A percentile compares a stretch with the other conserved stretches of the same genome.
These are phyloP conservation scores for Leptinotarsa lineolata DNA, from an alignment of 1,140 invertebrate species.

Conservation along the genomic window DNA sequence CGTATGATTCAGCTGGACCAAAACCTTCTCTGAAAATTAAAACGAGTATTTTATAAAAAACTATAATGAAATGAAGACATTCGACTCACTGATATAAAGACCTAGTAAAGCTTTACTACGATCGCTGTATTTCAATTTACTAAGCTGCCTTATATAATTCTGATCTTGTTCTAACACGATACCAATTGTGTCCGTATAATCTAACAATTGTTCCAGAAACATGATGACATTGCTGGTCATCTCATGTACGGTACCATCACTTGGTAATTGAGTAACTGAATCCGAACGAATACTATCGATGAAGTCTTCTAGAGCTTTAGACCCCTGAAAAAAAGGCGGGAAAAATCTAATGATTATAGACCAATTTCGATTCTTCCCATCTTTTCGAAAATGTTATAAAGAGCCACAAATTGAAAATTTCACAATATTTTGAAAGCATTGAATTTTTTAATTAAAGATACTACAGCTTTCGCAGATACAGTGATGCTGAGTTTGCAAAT, in stretches of 20 bases:
- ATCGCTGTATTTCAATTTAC: conserved; percentile 56
- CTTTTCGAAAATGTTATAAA: no score
- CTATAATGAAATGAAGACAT: not conserved
- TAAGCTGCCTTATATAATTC: conserved; percentile 61
- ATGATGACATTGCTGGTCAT: conserved; percentile 90
- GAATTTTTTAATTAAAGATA: no score
- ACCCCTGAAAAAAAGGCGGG: conserved; percentile 64
- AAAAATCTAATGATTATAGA: no score
- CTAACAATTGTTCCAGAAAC: conserved; percentile 82
- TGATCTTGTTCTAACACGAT: conserved; percentile 66
- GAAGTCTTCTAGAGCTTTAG: conserved; percentile 90
- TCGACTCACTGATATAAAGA: conserved; percentile 72
- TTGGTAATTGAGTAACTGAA: conserved; percentile 80
- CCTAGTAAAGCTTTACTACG: conserved; percentile 70
- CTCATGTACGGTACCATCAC: conserved; percentile 96
- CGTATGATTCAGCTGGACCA: conserved; percentile 83
- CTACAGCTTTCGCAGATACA: no score
- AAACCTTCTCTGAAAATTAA: conserved; percentile 73
- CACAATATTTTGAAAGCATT: no score
- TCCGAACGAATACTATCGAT: conserved; percentile 87
- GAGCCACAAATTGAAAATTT: no score
- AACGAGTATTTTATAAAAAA: not conserved
- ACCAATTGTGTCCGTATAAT: conserved; percentile 77
- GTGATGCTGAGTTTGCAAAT: no score
- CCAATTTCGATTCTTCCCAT: no score